Evolutionary conservation across 2,888 invertebrate genomes (phyloP).

Genomic region (Odontomyia ornata): DNA sequence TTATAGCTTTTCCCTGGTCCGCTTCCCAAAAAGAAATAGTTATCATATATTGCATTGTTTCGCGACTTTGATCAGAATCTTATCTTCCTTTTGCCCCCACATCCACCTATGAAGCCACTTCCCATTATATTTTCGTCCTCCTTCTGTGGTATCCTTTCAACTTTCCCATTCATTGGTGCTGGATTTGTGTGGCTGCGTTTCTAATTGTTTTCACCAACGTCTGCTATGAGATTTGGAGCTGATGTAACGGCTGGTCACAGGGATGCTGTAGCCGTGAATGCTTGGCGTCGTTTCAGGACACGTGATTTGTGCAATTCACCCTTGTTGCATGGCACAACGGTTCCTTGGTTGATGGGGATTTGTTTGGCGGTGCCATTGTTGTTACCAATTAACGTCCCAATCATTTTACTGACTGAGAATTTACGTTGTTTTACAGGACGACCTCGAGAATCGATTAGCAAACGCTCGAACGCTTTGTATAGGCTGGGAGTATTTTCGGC

Average conservation of each 20-base stretch:
- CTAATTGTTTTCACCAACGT: constrained; percentile 47
- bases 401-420: constrained; percentile 82
- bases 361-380: constrained; percentile 55
- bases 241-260: constrained; percentile 68
- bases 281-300: constrained; percentile 68
- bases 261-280: constrained; percentile 71
- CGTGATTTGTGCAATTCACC: constrained; percentile 69
- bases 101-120: no score
- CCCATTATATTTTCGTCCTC: neutral
- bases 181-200: neutral
- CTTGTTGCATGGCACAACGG: constrained; percentile 70
- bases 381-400: constrained; percentile 64
- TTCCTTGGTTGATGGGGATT: constrained; percentile 66
- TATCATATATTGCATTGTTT: neutral
- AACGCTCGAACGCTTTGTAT: constrained; percentile 76
- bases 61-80: constrained; percentile 25
- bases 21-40: no score
- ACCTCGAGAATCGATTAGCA: constrained; percentile 73
- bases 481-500: constrained; percentile 80
- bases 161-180: no score
- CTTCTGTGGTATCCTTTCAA: neutral
- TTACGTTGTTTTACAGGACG: constrained; percentile 72
- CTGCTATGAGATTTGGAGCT: constrained; percentile 42
- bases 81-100: neutral
- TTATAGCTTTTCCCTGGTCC: no score